These are phyloP conservation scores for Prunella fulvescens DNA, from an alignment of 2,113 vertebrate genomes.

Conservation along the genomic window DNA sequence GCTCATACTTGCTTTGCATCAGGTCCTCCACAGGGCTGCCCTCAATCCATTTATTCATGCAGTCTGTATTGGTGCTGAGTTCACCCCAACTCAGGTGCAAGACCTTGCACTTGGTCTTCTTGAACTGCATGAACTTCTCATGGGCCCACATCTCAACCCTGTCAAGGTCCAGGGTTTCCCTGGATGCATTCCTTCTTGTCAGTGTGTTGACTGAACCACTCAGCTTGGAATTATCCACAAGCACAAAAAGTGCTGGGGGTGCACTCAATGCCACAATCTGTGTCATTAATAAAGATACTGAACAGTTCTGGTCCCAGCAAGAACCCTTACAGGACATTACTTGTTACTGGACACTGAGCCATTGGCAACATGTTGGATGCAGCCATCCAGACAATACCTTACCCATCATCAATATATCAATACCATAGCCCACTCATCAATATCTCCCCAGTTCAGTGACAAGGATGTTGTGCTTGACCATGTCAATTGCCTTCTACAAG, in stretches of 20 bases:
- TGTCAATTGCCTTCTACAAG: background rate
- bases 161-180: background rate
- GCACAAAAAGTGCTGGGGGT: background rate
- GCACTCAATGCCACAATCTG: background rate
- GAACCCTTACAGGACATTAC: background rate
- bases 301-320: rapidly evolving
- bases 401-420: too few relatives aligned
- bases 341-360: background rate
- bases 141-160: background rate
- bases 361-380: background rate
- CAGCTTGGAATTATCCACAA: background rate
- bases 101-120: background rate
- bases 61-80: too few relatives aligned
- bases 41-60: background rate
- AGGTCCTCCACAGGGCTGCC: background rate
- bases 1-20: background rate
- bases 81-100: background rate
- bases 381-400: background rate
- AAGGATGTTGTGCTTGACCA: background rate
- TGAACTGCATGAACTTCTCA: background rate
- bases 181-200: background rate
- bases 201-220: background rate
- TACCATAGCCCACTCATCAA: background rate
- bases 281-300: background rate
- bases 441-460: background rate